Percentiles rank a stretch among this genome's conserved stretches.
phyloP scores from a whole-genome alignment of 2,888 invertebrate genomes.

The Sicus ferrugineus region DNA sequence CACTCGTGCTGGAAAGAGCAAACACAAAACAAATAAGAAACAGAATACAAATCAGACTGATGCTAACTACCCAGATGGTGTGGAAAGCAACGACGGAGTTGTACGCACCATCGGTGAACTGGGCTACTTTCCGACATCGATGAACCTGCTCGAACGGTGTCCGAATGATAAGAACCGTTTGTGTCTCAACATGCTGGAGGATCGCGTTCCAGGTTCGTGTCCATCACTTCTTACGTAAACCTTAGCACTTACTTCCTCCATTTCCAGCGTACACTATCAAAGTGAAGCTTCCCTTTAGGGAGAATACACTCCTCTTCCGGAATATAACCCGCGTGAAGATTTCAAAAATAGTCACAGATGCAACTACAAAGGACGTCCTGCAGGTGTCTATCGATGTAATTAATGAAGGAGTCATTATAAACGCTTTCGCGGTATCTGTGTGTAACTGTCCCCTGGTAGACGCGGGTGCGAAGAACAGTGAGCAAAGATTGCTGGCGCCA shows the following conservation, averaged over 20 bases:
- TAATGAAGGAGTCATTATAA: conserved; percentile 47
- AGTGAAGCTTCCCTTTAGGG: conserved; percentile 55
- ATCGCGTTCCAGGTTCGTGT: conserved; percentile 50
- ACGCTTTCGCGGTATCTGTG: conserved; percentile 49
- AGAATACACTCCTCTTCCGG: conserved; percentile 47
- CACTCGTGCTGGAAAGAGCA: background rate
- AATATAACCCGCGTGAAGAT: conserved; percentile 49
- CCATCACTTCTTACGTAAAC: background rate
- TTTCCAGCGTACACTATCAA: conserved; percentile 51
- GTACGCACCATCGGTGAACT: conserved; percentile 44
- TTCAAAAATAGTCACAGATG: conserved; percentile 52
- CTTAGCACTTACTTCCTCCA: background rate
- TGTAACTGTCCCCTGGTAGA: conserved; percentile 48
- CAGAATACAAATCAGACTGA: background rate
- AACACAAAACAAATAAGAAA: background rate
- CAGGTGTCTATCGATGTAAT: conserved; percentile 51
- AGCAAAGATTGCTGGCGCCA: conserved; percentile 49
- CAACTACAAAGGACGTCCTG: conserved; percentile 53
- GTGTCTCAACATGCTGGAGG: conserved; percentile 54
- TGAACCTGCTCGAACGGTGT: conserved; percentile 49
- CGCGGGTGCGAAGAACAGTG: conserved; percentile 42
- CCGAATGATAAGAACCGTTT: conserved; percentile 45
- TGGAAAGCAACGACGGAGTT: background rate
- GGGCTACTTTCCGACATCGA: conserved; percentile 44
- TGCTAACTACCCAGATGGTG: too few species aligned